phyloP scores from a whole-genome alignment of 2,113 vertebrate genomes.

The Argyrosomus japonicus region DNA sequence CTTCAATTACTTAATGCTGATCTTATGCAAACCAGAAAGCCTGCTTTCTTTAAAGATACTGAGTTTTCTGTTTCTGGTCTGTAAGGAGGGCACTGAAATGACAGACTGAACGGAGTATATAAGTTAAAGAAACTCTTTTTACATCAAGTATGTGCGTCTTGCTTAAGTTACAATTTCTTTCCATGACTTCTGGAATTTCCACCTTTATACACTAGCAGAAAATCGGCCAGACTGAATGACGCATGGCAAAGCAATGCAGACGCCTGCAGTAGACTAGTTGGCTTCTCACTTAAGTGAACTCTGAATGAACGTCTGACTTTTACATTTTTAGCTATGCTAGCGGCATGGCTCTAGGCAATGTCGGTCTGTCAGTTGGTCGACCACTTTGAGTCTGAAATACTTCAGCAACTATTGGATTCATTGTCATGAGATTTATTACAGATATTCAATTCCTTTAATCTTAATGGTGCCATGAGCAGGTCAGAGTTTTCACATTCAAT shows the following conservation, averaged over 20 bases:
- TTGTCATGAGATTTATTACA: neutral
- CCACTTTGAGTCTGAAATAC: neutral
- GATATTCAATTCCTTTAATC: neutral
- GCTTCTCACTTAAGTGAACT: constrained; percentile 4
- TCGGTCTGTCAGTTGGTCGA: neutral
- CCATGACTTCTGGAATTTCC: constrained; percentile 8
- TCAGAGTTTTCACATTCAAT: neutral
- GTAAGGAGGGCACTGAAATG: constrained; percentile 43
- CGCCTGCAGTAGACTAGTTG: neutral
- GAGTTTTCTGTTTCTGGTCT: constrained; percentile 37
- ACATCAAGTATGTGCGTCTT: neutral
- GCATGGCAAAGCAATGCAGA: constrained; percentile 14
- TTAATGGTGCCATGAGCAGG: neutral
- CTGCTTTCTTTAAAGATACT: constrained; percentile 41
- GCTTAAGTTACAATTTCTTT: constrained; percentile 2
- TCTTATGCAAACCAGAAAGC: constrained; percentile 70
- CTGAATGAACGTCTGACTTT: constrained; percentile 5
- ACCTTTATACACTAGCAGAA: neutral
- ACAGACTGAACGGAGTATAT: constrained; percentile 17
- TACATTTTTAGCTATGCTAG: constrained; percentile 2
- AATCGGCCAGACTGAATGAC: constrained; percentile 7
- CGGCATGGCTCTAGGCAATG: neutral
- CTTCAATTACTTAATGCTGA: constrained; percentile 77
- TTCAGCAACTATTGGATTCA: neutral
- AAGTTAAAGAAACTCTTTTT: constrained; percentile 21